phyloP scores from a whole-genome alignment of 2,113 vertebrate species.

The Aptenodytes patagonicus region DNA sequence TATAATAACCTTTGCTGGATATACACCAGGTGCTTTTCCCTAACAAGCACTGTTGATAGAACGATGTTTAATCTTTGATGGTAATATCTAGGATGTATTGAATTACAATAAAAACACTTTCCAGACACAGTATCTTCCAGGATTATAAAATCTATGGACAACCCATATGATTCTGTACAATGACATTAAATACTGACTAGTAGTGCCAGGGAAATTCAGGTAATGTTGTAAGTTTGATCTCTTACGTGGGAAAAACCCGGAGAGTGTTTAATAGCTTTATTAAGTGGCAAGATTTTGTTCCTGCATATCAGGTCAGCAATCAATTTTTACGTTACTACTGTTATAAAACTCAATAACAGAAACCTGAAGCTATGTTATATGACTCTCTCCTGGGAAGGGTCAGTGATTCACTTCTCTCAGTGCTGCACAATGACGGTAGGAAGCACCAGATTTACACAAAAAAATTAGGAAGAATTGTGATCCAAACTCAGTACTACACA shows the following conservation, averaged over 20 bases:
- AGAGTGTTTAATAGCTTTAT: slow-evolving; percentile 68
- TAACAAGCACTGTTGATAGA: slow-evolving; percentile 61
- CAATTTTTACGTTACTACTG: slow-evolving; percentile 70
- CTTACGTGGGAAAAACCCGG: slow-evolving; percentile 61
- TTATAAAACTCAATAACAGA: slow-evolving; percentile 64
- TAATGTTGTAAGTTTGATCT: slow-evolving; percentile 71
- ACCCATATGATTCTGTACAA: slow-evolving; percentile 33
- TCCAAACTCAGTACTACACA: neutral
- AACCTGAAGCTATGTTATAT: slow-evolving; percentile 56
- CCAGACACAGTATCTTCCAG: slow-evolving; percentile 12
- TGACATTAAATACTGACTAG: neutral
- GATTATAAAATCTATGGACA: slow-evolving; percentile 25
- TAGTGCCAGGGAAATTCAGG: slow-evolving; percentile 16
- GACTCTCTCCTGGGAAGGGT: slow-evolving; percentile 55
- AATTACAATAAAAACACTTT: slow-evolving; percentile 39
- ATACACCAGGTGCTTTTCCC: slow-evolving; percentile 53
- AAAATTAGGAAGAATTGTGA: neutral
- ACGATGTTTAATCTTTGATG: slow-evolving; percentile 26
- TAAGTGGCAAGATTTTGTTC: slow-evolving; percentile 66
- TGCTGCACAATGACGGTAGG: neutral
- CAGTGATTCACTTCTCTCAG: neutral
- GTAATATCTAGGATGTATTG: neutral
- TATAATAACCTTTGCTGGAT: slow-evolving; percentile 57
- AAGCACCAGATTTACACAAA: slow-evolving; percentile 11
- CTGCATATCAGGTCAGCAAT: slow-evolving; percentile 54